These are phyloP conservation scores for Chelonia mydas DNA, from an alignment of 2,797 vertebrate species.

Conservation along the genomic window DNA sequence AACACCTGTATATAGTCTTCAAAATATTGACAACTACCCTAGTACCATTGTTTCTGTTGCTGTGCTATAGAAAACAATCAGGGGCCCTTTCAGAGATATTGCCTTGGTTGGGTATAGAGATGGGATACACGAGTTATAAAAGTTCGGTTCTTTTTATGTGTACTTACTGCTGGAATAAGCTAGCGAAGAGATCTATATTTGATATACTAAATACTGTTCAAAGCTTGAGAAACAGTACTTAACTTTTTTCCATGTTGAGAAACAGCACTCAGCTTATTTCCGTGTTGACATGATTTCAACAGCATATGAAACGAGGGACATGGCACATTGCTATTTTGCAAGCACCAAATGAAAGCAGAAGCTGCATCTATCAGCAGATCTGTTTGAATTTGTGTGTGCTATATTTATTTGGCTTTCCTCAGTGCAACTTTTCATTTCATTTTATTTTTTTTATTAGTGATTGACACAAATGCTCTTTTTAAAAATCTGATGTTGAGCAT, in stretches of 20 bases:
- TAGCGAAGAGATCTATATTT: background rate
- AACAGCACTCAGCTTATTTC: background rate
- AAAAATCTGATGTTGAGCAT: background rate
- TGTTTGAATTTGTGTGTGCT: background rate
- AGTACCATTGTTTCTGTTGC: background rate
- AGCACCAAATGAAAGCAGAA: background rate
- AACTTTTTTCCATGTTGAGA: background rate
- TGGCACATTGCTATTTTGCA: background rate
- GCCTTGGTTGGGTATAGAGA: background rate
- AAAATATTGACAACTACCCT: background rate
- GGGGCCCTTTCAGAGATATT: background rate
- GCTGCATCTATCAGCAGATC: background rate
- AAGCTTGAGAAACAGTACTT: background rate
- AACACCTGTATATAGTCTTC: background rate
- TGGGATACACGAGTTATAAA: background rate
- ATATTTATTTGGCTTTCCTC: conserved; percentile 28
- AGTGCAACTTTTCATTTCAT: background rate
- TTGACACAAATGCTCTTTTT: background rate
- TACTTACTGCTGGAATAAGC: background rate
- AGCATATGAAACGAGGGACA: background rate
- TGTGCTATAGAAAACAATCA: background rate
- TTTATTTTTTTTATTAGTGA: background rate
- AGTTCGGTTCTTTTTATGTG: background rate
- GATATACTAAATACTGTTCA: background rate
- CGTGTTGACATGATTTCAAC: conserved; percentile 28